Evolutionary conservation across 2,797 vertebrate species (phyloP).

Genomic region (Tokudaia tokunoshimensis): DNA sequence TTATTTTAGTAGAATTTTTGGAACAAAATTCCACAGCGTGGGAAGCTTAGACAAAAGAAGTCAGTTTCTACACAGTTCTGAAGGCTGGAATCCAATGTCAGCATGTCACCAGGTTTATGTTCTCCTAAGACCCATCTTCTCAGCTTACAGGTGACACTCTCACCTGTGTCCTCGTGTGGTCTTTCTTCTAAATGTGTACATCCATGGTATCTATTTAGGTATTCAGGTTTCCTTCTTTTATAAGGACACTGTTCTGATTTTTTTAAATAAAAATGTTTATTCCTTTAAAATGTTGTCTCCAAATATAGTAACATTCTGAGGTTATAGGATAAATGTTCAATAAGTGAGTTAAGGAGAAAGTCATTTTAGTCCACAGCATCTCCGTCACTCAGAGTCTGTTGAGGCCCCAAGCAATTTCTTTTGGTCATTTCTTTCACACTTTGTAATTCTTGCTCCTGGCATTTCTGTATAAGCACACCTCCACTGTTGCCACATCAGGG

Average conservation of each 20-base stretch:
- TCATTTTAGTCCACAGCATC: not conserved
- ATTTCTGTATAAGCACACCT: not conserved
- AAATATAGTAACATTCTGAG: not conserved
- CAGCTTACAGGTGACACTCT: not conserved
- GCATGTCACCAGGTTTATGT: not conserved
- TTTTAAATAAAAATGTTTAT: not conserved
- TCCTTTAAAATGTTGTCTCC: not conserved
- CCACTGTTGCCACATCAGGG: not conserved
- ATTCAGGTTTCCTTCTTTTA: not conserved
- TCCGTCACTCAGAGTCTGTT: not conserved
- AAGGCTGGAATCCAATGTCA: not conserved
- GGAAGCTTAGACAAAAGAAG: not conserved
- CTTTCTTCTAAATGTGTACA: not conserved
- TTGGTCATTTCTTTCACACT: not conserved
- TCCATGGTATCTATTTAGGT: not conserved
- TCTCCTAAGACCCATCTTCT: not conserved
- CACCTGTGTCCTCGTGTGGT: not conserved
- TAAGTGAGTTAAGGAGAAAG: too few species aligned
- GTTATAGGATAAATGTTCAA: too few species aligned
- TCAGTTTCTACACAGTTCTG: not conserved
- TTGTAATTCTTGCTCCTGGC: not conserved
- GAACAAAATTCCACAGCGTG: not conserved
- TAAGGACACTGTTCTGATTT: not conserved
- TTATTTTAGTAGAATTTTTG: not conserved
- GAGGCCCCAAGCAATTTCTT: not conserved